These are phyloP conservation scores for Phylloscopus trochilus DNA, from an alignment of 2,113 vertebrate species.

Conservation along the genomic window DNA sequence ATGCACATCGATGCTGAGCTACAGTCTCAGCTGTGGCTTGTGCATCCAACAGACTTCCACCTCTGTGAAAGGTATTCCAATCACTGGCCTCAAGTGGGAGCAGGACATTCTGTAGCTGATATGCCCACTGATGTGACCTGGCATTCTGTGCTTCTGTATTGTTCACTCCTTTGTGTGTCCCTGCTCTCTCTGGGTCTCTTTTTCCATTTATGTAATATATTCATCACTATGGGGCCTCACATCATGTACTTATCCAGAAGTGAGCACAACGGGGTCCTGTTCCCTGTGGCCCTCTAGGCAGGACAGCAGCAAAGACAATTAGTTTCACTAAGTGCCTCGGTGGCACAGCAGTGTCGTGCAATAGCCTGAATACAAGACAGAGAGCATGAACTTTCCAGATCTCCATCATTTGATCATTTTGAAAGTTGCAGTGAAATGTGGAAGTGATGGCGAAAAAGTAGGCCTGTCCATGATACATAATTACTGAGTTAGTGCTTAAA, in stretches of 20 bases:
- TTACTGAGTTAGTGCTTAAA: slow-evolving; percentile 3
- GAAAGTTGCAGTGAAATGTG: not conserved
- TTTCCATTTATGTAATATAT: not conserved
- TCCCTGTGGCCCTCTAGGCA: not conserved
- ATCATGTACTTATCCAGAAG: not conserved
- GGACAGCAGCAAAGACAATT: not conserved
- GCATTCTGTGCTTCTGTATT: not conserved
- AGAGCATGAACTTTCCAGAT: not conserved
- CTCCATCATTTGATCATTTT: not conserved
- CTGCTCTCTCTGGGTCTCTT: not conserved
- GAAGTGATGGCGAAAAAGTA: not conserved
- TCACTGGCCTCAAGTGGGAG: not conserved
- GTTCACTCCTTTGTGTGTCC: not conserved
- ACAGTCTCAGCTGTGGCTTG: not conserved
- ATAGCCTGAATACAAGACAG: not conserved
- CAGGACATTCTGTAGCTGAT: not conserved
- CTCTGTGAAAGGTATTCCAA: not conserved
- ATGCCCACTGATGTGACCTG: not conserved
- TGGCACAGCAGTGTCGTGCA: not conserved
- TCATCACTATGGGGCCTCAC: not conserved
- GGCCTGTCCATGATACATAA: not conserved
- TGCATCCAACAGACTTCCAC: not conserved
- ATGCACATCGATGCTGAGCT: not conserved
- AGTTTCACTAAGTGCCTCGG: not conserved
- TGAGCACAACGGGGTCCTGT: not conserved